Evolutionary conservation across 2,113 vertebrate genomes (phyloP).

Genomic region (Tachuris rubrigastra): DNA sequence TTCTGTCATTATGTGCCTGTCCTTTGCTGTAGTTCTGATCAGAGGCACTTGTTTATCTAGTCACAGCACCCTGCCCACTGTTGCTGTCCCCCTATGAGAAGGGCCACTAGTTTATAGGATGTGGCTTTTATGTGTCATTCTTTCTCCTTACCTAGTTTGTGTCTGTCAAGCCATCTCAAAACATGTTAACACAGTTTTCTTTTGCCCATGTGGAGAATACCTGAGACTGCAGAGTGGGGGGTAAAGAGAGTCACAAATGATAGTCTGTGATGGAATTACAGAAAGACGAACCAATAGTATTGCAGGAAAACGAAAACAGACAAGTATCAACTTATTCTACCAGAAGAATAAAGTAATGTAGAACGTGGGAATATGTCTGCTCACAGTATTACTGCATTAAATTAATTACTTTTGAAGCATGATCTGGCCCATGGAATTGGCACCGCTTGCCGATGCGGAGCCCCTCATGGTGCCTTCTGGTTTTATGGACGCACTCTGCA

Average conservation of each 20-base stretch:
- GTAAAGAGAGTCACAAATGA: fast-evolving
- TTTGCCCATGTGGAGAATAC: background rate
- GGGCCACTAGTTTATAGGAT: background rate
- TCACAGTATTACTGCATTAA: background rate
- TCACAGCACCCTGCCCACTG: too few species aligned
- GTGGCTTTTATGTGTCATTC: background rate
- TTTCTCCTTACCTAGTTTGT: background rate
- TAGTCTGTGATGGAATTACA: background rate
- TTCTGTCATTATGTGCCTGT: background rate
- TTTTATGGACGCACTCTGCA: background rate
- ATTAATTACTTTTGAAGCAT: background rate
- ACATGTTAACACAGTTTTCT: fast-evolving
- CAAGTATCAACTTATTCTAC: background rate
- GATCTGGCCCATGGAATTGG: background rate
- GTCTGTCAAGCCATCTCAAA: background rate
- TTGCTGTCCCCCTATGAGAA: fast-evolving
- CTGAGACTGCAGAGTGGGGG: fast-evolving
- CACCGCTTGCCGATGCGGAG: fast-evolving
- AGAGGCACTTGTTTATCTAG: too few species aligned
- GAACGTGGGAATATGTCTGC: background rate
- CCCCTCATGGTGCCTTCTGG: background rate
- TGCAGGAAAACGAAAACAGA: background rate
- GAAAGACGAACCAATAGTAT: background rate
- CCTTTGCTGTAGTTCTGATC: fast-evolving
- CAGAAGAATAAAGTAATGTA: background rate